Conservation (phyloP, 2,888 invertebrate species). For the Ophion obscuratus region DNA sequence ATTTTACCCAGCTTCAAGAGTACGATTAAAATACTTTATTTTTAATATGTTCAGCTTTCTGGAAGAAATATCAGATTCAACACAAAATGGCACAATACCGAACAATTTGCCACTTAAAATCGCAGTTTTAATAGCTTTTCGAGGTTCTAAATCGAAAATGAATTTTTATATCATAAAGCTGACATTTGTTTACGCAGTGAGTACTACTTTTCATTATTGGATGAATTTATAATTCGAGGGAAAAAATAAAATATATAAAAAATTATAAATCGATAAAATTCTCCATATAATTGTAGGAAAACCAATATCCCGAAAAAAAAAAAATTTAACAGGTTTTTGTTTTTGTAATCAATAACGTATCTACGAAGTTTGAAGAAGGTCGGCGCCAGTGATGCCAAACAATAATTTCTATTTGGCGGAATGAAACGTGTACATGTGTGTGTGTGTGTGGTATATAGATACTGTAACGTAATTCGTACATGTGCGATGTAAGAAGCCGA, state of each 20-base stretch:
- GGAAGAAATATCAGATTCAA: too few relatives aligned
- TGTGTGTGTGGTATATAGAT: constrained; percentile 22
- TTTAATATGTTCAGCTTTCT: too few relatives aligned
- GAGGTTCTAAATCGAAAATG: too few relatives aligned
- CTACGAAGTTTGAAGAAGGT: not conserved
- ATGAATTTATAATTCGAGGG: too few relatives aligned
- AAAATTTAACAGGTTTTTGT: not conserved
- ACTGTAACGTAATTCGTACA: constrained; percentile 58
- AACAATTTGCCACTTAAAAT: too few relatives aligned
- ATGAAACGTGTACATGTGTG: constrained; percentile 35
- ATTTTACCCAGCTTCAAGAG: too few relatives aligned
- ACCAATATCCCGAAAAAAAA: not conserved
- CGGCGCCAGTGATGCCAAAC: not conserved
- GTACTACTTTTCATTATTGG: too few relatives aligned
- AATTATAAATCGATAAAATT: not conserved
- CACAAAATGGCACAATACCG: too few relatives aligned
- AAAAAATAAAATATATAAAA: not conserved
- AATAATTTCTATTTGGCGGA: constrained; percentile 54
- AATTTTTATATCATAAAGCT: too few relatives aligned
- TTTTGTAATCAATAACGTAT: not conserved
- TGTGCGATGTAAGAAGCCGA: constrained; percentile 44
- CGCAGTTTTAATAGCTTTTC: too few relatives aligned
- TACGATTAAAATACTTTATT: too few relatives aligned
- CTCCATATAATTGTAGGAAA: not conserved
- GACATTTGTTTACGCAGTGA: too few relatives aligned